Base-by-base conservation (phyloP, 2,888 invertebrate species). In the Cheilosia pagana region DNA sequence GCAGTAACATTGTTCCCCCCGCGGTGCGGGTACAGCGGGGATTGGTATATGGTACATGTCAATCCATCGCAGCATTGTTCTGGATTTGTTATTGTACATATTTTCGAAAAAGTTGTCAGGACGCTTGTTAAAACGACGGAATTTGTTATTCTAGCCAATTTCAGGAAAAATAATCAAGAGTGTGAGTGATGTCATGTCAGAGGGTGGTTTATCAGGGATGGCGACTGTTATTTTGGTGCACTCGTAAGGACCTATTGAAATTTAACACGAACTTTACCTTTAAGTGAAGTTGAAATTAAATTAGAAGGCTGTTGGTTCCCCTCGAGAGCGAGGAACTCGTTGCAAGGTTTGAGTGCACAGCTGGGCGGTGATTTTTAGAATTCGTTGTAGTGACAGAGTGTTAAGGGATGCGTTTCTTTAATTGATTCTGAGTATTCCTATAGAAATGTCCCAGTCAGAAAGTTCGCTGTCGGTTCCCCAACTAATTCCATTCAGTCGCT, bases 131-230 rank as follows among this genome's bases (percentile, higher is more conserved):
- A 72, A 63, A 35, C 41, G 31, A 28, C 39, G 14, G 31, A 65
- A 74, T 75, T 70, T 83, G 74, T 83, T 75, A 41, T 65, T 68
- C 16, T 19, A 55, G 74, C 57, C 55, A 79, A 53, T 78, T 77
- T 5, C 14, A 19, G 19, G 1, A 14, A 50, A 16, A 52, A 59
- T 4, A 21, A 28, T 0, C 31, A 7, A 25, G 35, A 45, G 16
- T 45, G 50, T 50, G 71, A 6, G 48, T 39, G 41, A 28, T 57
- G 41, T 41, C 4, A 25, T 57, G 10, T 16, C 21, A 19, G 19
- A 45, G 45, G 45, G 45, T 45, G 10, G 45, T 45, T 45, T 3
- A 3, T 8, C 45, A 8, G 16, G 45, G 16, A 45, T 16, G 8
- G 19, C 6, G 45, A 16, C 8, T 7, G 16, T 8, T 8, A 8